A percentile compares a stretch with the other conserved stretches of the same genome.
These are phyloP conservation scores for Rousettus leschenaultii DNA, from an alignment of 2,113 vertebrate species.

Conservation along the genomic window DNA sequence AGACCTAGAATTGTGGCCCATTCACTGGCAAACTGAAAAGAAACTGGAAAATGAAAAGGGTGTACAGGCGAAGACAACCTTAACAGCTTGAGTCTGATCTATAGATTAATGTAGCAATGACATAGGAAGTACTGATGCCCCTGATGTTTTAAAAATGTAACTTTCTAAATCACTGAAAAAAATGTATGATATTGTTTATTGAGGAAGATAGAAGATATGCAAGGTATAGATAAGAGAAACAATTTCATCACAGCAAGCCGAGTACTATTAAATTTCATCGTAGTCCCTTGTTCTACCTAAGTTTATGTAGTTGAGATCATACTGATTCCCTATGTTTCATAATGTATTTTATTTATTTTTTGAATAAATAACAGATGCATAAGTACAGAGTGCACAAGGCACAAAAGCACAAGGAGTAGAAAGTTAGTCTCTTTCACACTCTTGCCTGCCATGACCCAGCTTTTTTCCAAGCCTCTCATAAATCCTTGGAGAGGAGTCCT, in stretches of 20 bases:
- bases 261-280: not conserved
- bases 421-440: not conserved
- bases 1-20: slow-evolving; percentile 21
- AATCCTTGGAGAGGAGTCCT: not conserved
- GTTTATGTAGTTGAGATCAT: not conserved
- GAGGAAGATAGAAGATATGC: not conserved
- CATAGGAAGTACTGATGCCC: not conserved
- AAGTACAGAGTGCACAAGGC: not conserved
- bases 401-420: not conserved
- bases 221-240: not conserved
- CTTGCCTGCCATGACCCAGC: not conserved
- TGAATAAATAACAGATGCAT: not conserved
- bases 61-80: not conserved
- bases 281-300: not conserved
- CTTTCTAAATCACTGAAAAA: not conserved
- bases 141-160: not conserved
- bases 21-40: not conserved
- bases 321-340: not conserved
- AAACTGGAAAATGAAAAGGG: slow-evolving; percentile 11
- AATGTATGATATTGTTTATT: not conserved
- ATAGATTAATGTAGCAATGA: not conserved
- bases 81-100: not conserved
- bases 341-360: not conserved
- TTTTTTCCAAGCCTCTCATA: not conserved
- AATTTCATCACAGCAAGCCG: not conserved